phyloP scores from a whole-genome alignment of 2,113 vertebrate genomes.

The Orycteropus afer region DNA sequence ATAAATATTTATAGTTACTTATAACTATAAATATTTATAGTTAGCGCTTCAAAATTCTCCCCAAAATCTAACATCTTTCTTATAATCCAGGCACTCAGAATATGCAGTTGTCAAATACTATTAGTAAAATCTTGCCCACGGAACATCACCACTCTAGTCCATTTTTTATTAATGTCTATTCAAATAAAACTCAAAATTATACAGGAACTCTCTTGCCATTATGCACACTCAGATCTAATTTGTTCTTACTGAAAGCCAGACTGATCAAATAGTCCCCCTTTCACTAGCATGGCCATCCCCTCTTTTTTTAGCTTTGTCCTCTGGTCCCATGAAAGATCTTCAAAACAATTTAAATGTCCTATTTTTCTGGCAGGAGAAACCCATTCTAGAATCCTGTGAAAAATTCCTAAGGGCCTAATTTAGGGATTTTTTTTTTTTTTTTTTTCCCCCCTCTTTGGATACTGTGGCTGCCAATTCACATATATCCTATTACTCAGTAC shows the following conservation, averaged over 20 bases:
- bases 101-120: slow-evolving; percentile 53
- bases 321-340: slow-evolving; percentile 48
- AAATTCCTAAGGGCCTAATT: neutral
- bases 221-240: slow-evolving; percentile 53
- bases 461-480: neutral
- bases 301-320: neutral
- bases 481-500: neutral
- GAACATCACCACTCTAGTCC: slow-evolving; percentile 22
- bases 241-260: slow-evolving; percentile 61
- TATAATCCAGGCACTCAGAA: slow-evolving; percentile 49
- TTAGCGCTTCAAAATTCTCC: neutral
- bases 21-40: slow-evolving; percentile 56
- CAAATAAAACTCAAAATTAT: slow-evolving; percentile 64
- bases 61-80: slow-evolving; percentile 57
- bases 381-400: neutral
- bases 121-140: slow-evolving; percentile 52
- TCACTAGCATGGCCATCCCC: neutral
- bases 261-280: slow-evolving; percentile 44
- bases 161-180: slow-evolving; percentile 73
- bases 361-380: slow-evolving; percentile 17
- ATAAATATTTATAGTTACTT: slow-evolving; percentile 58
- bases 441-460: neutral
- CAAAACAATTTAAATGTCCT: neutral
- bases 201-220: neutral
- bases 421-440: neutral